Base-by-base conservation (phyloP, 2,888 invertebrate species). In the Agrotis clavis region DNA sequence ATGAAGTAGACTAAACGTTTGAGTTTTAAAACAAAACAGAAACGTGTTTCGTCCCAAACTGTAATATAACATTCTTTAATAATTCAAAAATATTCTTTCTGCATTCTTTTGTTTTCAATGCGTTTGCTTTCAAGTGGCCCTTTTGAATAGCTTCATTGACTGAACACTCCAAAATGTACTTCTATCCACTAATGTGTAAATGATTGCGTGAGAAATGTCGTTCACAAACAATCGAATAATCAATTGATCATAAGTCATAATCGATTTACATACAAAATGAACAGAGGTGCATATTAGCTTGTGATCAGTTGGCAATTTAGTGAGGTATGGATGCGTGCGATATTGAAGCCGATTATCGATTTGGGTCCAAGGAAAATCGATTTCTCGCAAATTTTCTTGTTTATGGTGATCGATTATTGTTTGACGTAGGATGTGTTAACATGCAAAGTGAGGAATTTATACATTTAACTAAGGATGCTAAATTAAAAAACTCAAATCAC, bases 141-240 rank as follows among this genome's bases (percentile, higher is more conserved):
- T 72, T 63, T 54, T 19, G 35, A 25, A 51, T 25, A 47, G 7
- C 14, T 67, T 74, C 47, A 64, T 66, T 66, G 25, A 56, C 16
- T 51, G 9, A 60, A 56, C 14, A 53, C 11, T 51, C 79, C 67
- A 51, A 75, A 70, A 73, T 50, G 45, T 50, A 65, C 56, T 72
- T 74, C 64, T 63, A 71, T 41, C 35, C 67, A 50, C 41, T 71
- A 61, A 84, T 60, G 73, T 79, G 77, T 75, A 62, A 69, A 81
- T 51, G 56, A 75, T 64, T 77, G 73, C 76, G 75, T 79, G 83
- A 76, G 83, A 81, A 76, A 78, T 74, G 63, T 71, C 71, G 50
- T 47, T 73, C 54, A 51, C 61, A 62, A 76, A 68, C 67, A 79
- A 71, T 73, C 67, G 68, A 75, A 67, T 72, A 81, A 77, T 80